Evolutionary conservation across 1,140 invertebrate genomes (phyloP), one percentile per base, ranked within the genome.

Genomic region (Hyles euphorbiae): DNA sequence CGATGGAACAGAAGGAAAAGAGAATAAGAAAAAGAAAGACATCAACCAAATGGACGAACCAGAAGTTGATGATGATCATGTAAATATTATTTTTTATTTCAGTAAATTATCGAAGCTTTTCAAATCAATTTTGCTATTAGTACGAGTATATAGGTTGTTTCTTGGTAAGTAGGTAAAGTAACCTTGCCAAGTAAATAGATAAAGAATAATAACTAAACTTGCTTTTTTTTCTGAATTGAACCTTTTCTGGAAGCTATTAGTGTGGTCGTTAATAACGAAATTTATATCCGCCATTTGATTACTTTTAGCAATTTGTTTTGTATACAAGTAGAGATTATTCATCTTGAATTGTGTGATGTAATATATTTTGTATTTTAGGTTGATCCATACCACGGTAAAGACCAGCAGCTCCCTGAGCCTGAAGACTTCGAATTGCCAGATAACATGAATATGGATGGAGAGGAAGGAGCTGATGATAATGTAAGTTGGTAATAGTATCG

Each of bases 341-440:
- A 22, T 22, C 22, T 22, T 22, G 22, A 0, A 22, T 22, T 22
- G 22, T 22, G 22, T 22, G 22, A 22, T 22, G 22, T 22, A 22
- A 22, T 22, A 22, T 22, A 22, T 53, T 43, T 60, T 61, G 9
- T 53, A 22, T 65, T 71, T 48, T 45, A 90, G 88, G 89, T 94
- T 0, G 96, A 98, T 91, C 95, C 95, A 22, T 94, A 96, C 81
- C 95, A 97, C 79, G 95, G 95, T 34, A 93, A 96, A 45, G 89
- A 94, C 56, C 91, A 93, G 71, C 92, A 93, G 63, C 90, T 93
- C 47, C 93, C 93, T 1, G 95, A 97, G 76, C 93, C 95, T 5
- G 95, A 98, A 86, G 91, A 94, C 12, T 91, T 98, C 76, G 96
- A 98, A 72, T 79, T 98, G 58, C 95, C 96, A 5, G 96, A 98